Conservation (phyloP, 2,113 vertebrate species). For the Tetraodon nigroviridis region DNA sequence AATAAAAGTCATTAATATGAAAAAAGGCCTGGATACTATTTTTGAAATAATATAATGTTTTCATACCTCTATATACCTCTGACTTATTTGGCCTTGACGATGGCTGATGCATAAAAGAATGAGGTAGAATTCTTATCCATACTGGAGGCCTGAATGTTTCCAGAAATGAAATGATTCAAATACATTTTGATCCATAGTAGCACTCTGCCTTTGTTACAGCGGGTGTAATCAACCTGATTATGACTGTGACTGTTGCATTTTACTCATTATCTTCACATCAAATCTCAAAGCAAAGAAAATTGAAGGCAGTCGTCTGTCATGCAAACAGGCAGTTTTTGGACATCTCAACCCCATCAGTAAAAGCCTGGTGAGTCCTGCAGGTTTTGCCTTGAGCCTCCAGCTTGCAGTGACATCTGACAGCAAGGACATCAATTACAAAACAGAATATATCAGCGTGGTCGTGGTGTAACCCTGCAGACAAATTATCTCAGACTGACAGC, state of each 20-base stretch:
- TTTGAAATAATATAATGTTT: conserved; percentile 4
- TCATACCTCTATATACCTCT: background rate
- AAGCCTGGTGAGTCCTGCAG: conserved; percentile 16
- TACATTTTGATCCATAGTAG: conserved; percentile 2
- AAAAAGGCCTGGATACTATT: background rate
- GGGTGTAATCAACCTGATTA: conserved; percentile 8
- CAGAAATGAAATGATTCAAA: conserved; percentile 24
- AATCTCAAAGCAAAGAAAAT: conserved; percentile 11
- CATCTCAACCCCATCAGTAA: conserved; percentile 15
- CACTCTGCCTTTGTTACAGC: conserved; percentile 9
- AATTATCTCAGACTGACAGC: conserved; percentile 56
- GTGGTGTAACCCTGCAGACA: conserved; percentile 41
- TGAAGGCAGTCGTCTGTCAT: too few relatives aligned
- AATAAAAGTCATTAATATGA: background rate
- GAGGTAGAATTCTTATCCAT: background rate
- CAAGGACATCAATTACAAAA: conserved; percentile 57
- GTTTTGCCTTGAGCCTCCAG: conserved; percentile 27
- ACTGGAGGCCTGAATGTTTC: background rate
- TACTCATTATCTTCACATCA: background rate
- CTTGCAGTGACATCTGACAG: conserved; percentile 54
- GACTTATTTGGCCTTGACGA: conserved; percentile 7
- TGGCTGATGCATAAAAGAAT: conserved; percentile 11
- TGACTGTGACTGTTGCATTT: background rate
- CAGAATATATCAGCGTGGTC: conserved; percentile 47
- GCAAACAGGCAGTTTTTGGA: conserved; percentile 1